Evolutionary conservation across 2,113 vertebrate genomes (phyloP).

Genomic region (Ptilonorhynchus violaceus): DNA sequence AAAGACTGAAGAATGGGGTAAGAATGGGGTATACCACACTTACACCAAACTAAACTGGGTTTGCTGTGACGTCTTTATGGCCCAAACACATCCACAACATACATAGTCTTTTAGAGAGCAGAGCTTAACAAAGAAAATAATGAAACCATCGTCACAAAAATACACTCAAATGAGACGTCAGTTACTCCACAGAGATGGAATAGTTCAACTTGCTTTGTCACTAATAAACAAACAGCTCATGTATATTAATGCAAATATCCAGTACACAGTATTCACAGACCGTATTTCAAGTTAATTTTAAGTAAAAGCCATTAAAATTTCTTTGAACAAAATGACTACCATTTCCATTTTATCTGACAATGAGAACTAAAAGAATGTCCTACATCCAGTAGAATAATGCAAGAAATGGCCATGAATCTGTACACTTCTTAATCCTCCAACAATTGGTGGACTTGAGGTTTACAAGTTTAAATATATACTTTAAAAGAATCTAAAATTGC

Average conservation of each 20-base stretch:
- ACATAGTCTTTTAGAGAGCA: background rate
- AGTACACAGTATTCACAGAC: background rate
- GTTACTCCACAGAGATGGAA: background rate
- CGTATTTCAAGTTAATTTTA: background rate
- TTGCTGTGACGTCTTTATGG: background rate
- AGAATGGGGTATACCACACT: background rate
- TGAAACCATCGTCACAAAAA: background rate
- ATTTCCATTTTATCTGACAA: background rate
- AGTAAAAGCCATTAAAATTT: background rate
- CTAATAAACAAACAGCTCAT: background rate
- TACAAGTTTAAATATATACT: background rate
- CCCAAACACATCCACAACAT: background rate
- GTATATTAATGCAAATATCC: background rate
- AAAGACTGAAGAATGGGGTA: background rate
- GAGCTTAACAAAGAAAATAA: background rate
- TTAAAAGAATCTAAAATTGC: background rate
- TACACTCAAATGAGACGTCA: background rate
- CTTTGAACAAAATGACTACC: background rate
- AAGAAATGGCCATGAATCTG: background rate
- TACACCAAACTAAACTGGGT: background rate
- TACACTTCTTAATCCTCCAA: background rate
- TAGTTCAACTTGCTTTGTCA: background rate
- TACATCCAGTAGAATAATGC: background rate
- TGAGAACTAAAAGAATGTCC: background rate
- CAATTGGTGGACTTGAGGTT: background rate